Base-by-base conservation (phyloP, 2,888 invertebrate genomes). In the Gerosis bhagava region DNA sequence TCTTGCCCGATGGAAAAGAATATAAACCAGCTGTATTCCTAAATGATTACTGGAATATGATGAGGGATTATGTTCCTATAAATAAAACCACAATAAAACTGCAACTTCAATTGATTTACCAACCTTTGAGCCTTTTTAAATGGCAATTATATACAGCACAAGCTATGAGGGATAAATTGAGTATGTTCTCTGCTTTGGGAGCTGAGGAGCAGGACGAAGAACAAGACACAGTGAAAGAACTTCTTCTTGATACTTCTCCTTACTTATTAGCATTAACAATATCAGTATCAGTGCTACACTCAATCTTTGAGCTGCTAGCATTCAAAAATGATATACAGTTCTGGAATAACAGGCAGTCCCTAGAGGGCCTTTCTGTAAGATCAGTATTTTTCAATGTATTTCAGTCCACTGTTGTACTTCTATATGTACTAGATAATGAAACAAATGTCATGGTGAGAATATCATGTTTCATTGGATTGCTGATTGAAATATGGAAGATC, bases 321-420 rank as follows among this genome's bases (percentile, higher is more conserved):
- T 99, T 99, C 80, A 99, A 99, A 89, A 99, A 99, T 88, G 99
- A 99, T 78, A 99, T 99, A 67, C 99, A 99, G 80, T 99, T 99
- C 77, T 99, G 99, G 99, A 97, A 98, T 65, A 98, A 98, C 68
- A 92, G 98, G 10, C 97, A 98, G 74, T 97, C 98, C 0, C 88
- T 99, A 32, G 99, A 99, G 84, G 99, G 99, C 6, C 90, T 99
- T 25, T 99, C 99, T 0, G 99, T 99, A 3, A 93, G 99, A 57
- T 98, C 97, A 0, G 98, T 99, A 17, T 98, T 99, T 81, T 99
- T 99, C 86, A 97, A 97, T 67, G 98, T 99, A 3, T 98, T 99
- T 82, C 98, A 99, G 77, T 97, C 98, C 0, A 81, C 98, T 7
- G 94, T 99, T 41, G 98, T 99, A 0, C 84, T 98, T 5, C 90